Evolutionary conservation across 2,797 vertebrate genomes (phyloP), one percentile per base, ranked within the genome.

Genomic region (Semaprochilodus insignis): DNA sequence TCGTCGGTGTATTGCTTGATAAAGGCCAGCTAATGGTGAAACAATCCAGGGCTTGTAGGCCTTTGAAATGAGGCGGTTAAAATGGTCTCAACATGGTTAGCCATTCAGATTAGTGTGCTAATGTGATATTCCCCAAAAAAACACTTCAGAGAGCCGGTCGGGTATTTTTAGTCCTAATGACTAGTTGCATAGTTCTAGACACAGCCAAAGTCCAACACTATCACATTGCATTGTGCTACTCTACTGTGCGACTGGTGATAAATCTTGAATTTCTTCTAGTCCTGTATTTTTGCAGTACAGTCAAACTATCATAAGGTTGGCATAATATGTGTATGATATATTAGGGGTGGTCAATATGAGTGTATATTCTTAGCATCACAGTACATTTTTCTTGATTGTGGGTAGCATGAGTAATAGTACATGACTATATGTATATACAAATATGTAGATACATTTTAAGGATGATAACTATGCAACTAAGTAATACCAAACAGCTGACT

Each of bases 151-250:
- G 71, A 55, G 44, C 31, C 11, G 27, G 13, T 57, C 15, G 65
- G 57, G 78, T 67, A 72, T 83, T 83, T 83, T 78, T 67, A 80
- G 54, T 57, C 55, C 77, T 69, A 60, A 62, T 77, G 40, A n/a
- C n/a, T n/a, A 74, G 44, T 82, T 73, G 15, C 62, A 80, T 71
- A 65, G 65, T 72, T 85, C 79, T 51, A 76, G 36, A 66, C 36
- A 17, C 60, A 57, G 75, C 55, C 62, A 52, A 78, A 74, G 55
- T 57, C 65, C 16, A 44, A 48, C 40, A 71, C 55, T 36, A 62
- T 73, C 4, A 52, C 70, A 78, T 67, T 66, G 59, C 62, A 74
- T 67, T 66, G 59, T 54, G 62, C 62, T 60, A 77, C 51, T 70
- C 52, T n/a, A 70, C 65, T 76, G 55, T 48, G 76, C 36, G 14